Evolutionary conservation across 2,113 vertebrate genomes (phyloP).

Genomic region (Oxyruncus cristatus): DNA sequence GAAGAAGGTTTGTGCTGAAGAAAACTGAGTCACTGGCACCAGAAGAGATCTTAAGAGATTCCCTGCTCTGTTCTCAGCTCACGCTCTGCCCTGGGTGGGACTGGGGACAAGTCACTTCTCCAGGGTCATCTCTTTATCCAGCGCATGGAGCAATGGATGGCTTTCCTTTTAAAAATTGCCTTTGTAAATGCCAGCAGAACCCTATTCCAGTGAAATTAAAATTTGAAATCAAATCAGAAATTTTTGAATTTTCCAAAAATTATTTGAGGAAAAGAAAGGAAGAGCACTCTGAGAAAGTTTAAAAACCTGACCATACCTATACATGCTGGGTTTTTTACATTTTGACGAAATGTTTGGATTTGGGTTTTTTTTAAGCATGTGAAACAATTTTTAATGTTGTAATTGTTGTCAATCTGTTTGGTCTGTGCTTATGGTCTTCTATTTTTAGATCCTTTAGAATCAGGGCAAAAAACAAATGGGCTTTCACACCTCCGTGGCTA

Average conservation of each 20-base stretch:
- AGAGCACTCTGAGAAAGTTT: neutral
- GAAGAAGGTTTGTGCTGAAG: neutral
- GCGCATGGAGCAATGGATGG: rapidly evolving
- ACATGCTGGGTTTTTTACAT: rapidly evolving
- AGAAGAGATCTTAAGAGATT: neutral
- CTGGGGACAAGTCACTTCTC: neutral
- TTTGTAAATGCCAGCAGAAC: neutral
- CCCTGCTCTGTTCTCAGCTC: neutral
- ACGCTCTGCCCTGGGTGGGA: neutral
- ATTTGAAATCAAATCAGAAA: neutral
- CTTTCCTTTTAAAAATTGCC: neutral
- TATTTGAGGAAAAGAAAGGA: neutral
- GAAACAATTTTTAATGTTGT: neutral
- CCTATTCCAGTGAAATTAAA: neutral
- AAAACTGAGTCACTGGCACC: neutral
- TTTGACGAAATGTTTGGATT: neutral
- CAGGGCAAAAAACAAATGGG: neutral
- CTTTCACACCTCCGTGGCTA: neutral
- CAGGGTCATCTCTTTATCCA: neutral
- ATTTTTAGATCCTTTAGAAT: neutral
- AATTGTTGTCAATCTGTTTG: neutral
- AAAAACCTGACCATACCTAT: neutral
- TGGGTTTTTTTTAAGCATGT: neutral
- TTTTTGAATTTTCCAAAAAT: neutral
- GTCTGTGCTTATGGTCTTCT: neutral